Base-by-base conservation (phyloP, 1,140 invertebrate genomes). In the Lucilia cuprina region DNA sequence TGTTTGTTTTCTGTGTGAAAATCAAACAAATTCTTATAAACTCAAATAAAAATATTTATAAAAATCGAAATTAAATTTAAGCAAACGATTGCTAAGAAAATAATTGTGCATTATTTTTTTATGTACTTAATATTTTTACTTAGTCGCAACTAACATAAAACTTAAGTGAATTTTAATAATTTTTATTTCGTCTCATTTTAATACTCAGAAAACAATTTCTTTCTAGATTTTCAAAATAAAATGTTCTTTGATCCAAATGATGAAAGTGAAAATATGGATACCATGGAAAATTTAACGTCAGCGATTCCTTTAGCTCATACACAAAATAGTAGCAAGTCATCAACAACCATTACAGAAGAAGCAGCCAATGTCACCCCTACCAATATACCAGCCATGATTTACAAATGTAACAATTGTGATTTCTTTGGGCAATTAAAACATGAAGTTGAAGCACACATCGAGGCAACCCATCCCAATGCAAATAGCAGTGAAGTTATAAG, bases 341-440 rank as follows among this genome's bases (percentile, higher is more conserved):
- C 21, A 74, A 0, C 35, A 14, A 41, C 55, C 14, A n/a, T 13
- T 19, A 9, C 17, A 10, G 14, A 30, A 14, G 9, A 35, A 17
- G 17, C 25, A 21, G 9, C n/a, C 14, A 84, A 30, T 80, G 13
- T 7, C 3, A 19, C 2, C 8, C n/a, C n/a, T 25, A 21, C 2
- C 25, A n/a, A 10, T 41, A 82, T 75, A 80, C 77, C 86, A 74
- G 17, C 84, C 34, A 87, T 87, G 5, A 85, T 90, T 30, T 90
- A 87, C 30, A 91, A 91, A 50, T 91, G 90, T 78, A 91, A 89
- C 84, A 84, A 87, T 4, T 91, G 90, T 82, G 89, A 91, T 70
- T 89, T 88, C 49, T 90, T 90, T 85, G 86, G 88, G 74, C 87
- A 91, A 86, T 86, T 88, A 0, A 90, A 89, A 41, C 84, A 84